Evolutionary conservation across 2,113 vertebrate genomes (phyloP).

Genomic region (Raphicerus campestris): DNA sequence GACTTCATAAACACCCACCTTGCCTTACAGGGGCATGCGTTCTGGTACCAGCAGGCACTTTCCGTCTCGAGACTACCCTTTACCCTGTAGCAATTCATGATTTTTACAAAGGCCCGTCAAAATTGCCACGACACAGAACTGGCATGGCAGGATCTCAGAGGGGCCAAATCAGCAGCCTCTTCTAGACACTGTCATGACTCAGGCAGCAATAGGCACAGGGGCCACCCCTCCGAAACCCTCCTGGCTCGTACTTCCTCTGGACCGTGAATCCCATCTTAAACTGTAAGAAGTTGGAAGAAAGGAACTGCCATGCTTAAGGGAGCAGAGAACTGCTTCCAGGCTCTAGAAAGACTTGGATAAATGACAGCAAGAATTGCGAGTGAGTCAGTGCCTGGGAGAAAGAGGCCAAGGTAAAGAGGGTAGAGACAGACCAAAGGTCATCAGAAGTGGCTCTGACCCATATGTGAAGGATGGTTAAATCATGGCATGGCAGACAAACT

Average conservation of each 20-base stretch:
- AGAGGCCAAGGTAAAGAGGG: fast-evolving
- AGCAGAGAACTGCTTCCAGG: background rate
- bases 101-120: background rate
- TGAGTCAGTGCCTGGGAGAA: background rate
- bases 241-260: fast-evolving
- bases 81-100: fast-evolving
- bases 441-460: too few species aligned
- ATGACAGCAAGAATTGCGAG: background rate
- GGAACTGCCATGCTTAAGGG: background rate
- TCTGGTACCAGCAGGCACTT: background rate
- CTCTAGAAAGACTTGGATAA: background rate
- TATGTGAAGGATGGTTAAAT: background rate
- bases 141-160: background rate
- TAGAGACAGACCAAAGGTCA: background rate
- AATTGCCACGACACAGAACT: background rate
- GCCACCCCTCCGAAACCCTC: background rate
- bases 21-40: fast-evolving
- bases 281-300: background rate
- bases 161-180: background rate
- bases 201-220: background rate
- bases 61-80: background rate
- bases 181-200: background rate
- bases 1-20: background rate
- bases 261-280: background rate
- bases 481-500: background rate